These are phyloP conservation scores for Drosophila kurseongensis DNA, from an alignment of 1,140 invertebrate species.

Conservation along the genomic window DNA sequence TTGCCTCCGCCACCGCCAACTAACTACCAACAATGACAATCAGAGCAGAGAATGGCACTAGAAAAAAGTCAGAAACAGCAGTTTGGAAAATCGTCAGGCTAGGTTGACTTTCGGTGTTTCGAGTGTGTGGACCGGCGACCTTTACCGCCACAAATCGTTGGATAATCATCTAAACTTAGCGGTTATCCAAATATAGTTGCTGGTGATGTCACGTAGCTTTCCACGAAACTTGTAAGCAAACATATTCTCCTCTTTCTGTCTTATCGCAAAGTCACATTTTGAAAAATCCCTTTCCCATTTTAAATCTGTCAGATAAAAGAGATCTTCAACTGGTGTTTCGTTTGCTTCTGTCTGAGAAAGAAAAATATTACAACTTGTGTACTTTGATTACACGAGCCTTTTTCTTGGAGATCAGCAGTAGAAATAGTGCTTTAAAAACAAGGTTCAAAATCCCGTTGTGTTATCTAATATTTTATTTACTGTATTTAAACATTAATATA, in stretches of 20 bases:
- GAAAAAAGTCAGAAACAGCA: conserved; percentile 1
- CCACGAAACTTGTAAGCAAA: conserved; percentile 20
- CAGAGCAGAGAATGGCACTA: conserved; percentile 58
- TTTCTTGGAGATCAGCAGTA: conserved; percentile 8
- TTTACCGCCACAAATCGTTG: conserved; percentile 39
- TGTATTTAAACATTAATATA: conserved; percentile 20
- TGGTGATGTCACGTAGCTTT: conserved; percentile 47
- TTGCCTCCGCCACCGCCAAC: conserved; percentile 4
- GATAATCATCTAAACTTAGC: conserved; percentile 41
- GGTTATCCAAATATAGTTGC: conserved; percentile 26
- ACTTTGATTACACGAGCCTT: conserved; percentile 25
- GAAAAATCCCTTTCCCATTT: conserved; percentile 36
- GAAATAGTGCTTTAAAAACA: neutral
- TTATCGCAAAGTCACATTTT: conserved; percentile 23
- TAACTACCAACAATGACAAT: conserved; percentile 48
- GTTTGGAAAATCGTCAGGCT: conserved; percentile 49
- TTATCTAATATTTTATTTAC: conserved; percentile 11
- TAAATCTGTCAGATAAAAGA: conserved; percentile 41
- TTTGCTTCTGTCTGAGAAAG: conserved; percentile 3
- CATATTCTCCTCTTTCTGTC: conserved; percentile 9
- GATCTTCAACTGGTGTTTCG: conserved; percentile 10
- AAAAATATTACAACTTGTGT: conserved; percentile 36
- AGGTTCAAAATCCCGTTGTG: neutral
- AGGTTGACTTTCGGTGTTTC: conserved; percentile 35
- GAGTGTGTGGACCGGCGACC: conserved; percentile 18